Base-by-base conservation (phyloP, 92 coral and sea anemone species). In the Porites evermanni region DNA sequence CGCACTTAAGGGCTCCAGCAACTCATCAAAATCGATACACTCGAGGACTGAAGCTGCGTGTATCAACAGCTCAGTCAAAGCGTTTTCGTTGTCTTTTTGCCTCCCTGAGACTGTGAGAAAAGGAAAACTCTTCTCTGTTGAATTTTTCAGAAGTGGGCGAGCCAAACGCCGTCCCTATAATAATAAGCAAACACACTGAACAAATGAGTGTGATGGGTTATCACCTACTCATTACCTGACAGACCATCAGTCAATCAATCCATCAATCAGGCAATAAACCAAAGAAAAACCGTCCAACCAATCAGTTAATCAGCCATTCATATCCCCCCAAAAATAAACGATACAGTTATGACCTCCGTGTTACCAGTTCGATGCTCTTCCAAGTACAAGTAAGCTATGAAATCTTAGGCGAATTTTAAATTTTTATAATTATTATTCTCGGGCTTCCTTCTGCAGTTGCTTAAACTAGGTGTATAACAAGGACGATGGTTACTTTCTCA, bases 21-120 rank as follows among this genome's bases (percentile, higher is more conserved):
- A 1, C 52, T 10, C 63, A 60, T 74, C 87, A 63, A 72, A 74
- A 17, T 83, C 59, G 70, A 73, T 53, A 17, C 87, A 83, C 44
- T 18, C 80, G 26, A 90, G 63, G 63, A 90, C 80, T 60, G 81
- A 53, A 56, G 90, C 76, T 29, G 64, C 83, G 32, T 90, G 93
- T 53, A 90, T 23, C 44, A 86, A 24, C 16, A 90, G 68, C 87
- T 90, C 89, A 3, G 80, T 38, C 80, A 90, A 53, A 44, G 83
- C 79, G 18, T 44, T 67, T 23, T 86, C 87, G 61, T 74, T 23
- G 20, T 61, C 73, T 10, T 47, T 60, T 19, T 50, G 61, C 8
- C 29, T 64, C 21, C 63, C 71, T 13, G 50, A 21, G 12, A 72
- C 64, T 1, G 52, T 47, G 17, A 72, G 18, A 26, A 72, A 51